Conservation (phyloP, 2,797 vertebrate genomes). For the Sebastes paucispinis region DNA sequence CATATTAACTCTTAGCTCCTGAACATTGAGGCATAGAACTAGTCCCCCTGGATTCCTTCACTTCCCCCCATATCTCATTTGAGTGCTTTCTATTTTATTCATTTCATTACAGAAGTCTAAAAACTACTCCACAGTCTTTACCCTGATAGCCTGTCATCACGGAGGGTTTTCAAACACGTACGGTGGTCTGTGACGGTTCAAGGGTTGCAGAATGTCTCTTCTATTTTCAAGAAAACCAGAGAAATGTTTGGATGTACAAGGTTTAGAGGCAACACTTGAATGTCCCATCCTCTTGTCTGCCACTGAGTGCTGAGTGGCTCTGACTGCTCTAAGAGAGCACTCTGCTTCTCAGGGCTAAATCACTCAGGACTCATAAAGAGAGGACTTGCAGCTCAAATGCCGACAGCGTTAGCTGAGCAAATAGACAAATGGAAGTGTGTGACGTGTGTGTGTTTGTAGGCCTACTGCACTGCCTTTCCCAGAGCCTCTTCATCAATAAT, state of each 20-base stretch:
- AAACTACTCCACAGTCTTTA: neutral
- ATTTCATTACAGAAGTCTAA: neutral
- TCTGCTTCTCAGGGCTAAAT: conserved; percentile 75
- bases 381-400: conserved; percentile 53
- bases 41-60: neutral
- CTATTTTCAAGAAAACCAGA: conserved; percentile 10
- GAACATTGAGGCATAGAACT: neutral
- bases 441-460: conserved; percentile 9
- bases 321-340: conserved; percentile 69
- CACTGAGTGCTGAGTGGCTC: conserved; percentile 66
- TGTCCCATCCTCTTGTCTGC: conserved; percentile 61
- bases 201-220: conserved; percentile 8
- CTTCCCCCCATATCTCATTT: no score
- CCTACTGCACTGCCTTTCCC: conserved; percentile 1
- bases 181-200: neutral
- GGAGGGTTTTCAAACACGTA: neutral
- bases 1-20: neutral
- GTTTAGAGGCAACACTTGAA: conserved; percentile 58
- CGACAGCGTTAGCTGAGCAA: conserved; percentile 60
- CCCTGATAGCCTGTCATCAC: neutral
- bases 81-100: neutral
- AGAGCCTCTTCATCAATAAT: conserved; percentile 15
- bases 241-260: conserved; percentile 45
- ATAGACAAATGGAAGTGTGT: conserved; percentile 61
- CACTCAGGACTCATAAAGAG: conserved; percentile 73